Conservation (phyloP, 92 coral and sea anemone genomes). For the Zoanthus sociatus region DNA sequence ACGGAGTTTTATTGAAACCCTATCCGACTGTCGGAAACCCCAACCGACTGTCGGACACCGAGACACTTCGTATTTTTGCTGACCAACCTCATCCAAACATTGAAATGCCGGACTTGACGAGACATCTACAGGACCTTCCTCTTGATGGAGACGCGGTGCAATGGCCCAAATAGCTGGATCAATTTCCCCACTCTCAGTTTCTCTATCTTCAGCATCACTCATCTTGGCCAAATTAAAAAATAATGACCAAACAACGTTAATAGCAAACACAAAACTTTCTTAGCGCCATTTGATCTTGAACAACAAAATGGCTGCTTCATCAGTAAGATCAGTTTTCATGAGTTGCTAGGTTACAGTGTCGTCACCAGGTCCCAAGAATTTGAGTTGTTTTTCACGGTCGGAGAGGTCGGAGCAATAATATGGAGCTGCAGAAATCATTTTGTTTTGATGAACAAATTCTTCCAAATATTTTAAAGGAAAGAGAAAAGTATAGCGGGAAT, state of each 20-base stretch:
- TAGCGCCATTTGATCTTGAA: constrained; percentile 1
- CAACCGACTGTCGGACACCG: too few species aligned
- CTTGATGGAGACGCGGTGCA: constrained; percentile 95
- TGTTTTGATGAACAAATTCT: constrained; percentile 85
- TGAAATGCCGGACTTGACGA: constrained; percentile 99
- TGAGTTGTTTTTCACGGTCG: not conserved
- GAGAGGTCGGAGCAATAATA: constrained; percentile 14
- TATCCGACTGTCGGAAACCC: too few species aligned
- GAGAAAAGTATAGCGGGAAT: constrained; percentile 65
- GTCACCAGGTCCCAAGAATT: constrained; percentile 23
- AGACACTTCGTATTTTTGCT: not conserved
- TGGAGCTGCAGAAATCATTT: constrained; percentile 63
- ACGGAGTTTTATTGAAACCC: too few species aligned
- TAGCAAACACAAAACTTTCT: not conserved
- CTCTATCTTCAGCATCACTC: constrained; percentile 96
- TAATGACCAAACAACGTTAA: not conserved
- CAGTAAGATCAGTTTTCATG: constrained; percentile 1
- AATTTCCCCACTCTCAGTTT: constrained; percentile 76
- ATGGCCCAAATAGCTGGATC: constrained; percentile 98
- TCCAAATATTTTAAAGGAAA: constrained; percentile 73
- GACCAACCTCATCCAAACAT: constrained; percentile 92
- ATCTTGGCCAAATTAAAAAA: constrained; percentile 44
- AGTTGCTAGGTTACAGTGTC: constrained; percentile 79
- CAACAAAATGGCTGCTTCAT: constrained; percentile 35
- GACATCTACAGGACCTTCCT: constrained; percentile 98